These are phyloP conservation scores for Lutjanus erythropterus DNA, from an alignment of 2,113 vertebrate species.

Conservation along the genomic window DNA sequence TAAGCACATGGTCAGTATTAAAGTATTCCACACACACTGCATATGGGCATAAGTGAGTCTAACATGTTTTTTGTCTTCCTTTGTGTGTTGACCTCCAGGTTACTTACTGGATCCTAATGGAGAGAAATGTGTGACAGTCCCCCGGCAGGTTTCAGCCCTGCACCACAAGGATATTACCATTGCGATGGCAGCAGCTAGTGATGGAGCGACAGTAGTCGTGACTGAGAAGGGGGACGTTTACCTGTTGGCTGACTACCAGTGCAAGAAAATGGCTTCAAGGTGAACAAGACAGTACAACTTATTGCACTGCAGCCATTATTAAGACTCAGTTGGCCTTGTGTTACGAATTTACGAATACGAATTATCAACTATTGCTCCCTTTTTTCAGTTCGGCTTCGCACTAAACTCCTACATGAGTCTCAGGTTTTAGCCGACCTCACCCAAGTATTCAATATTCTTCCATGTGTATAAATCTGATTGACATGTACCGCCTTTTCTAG, in stretches of 20 bases:
- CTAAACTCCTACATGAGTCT: too few species aligned
- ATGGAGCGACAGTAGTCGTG: constrained; percentile 95
- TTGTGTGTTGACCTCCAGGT: constrained; percentile 82
- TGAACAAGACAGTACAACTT: constrained; percentile 59
- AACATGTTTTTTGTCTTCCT: neutral
- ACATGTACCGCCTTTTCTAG: constrained; percentile 2
- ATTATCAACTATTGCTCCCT: too few species aligned
- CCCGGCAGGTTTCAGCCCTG: constrained; percentile 95
- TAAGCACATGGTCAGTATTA: neutral
- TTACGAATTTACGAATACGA: too few species aligned
- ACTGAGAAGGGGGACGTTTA: constrained; percentile 95
- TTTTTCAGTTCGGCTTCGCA: too few species aligned
- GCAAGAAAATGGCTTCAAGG: constrained; percentile 98
- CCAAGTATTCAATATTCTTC: neutral
- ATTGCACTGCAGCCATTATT: neutral
- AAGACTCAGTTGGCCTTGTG: neutral
- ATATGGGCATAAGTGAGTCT: neutral
- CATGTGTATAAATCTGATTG: neutral
- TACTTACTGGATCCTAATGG: constrained; percentile 95
- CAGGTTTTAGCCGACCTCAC: too few species aligned
- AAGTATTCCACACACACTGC: neutral
- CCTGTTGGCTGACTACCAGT: constrained; percentile 94
- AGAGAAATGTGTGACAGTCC: constrained; percentile 90
- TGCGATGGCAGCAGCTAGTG: constrained; percentile 92
- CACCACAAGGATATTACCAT: constrained; percentile 92